Evolutionary conservation across 2,888 invertebrate genomes (phyloP), one percentile per base, ranked within the genome.

Genomic region (Deilephila elpenor): DNA sequence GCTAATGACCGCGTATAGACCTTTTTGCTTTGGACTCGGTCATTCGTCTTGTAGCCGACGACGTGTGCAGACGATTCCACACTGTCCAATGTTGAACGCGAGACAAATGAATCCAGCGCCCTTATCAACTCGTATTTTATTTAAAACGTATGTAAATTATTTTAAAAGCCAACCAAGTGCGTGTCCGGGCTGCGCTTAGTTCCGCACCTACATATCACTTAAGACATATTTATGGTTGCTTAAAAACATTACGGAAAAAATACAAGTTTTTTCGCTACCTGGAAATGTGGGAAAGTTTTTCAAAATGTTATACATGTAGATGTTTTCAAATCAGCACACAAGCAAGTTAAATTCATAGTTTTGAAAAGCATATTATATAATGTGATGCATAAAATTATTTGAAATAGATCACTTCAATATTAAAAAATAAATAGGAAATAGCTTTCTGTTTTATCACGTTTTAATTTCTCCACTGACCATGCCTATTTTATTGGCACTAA

Each of bases 11-110:
- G 85, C 84, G 83, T 86, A 82, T 82, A 82, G 86, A 90, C 90
- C 91, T 94, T 94, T 94, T 93, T 93, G 92, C 84, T 86, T 87
- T 82, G 85, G 85, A 84, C 84, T 83, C 81, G 86, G 85, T 85
- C 92, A 92, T 94, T 93, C 94, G 91, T 94, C 94, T 93, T 92
- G 84, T 80, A 80, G 81, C 84, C 80, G 83, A 79, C 85, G 91
- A 91, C 90, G 88, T 89, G 88, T 86, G 87, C 87, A 86, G 86
- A 89, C 87, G 86, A 83, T 84, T 86, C 82, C 80, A 81, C 83
- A 80, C 79, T 79, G 77, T 79, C 80, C 82, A 83, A 82, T 79
- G 82, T 84, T 83, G 80, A 78, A 80, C 79, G 78, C 74, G 80
- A 86, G 83, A 86, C 82, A 87, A 87, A 88, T 86, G 79, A 83